Conservation (phyloP, 2,888 invertebrate species). For the Dicyrtomina minuta region DNA sequence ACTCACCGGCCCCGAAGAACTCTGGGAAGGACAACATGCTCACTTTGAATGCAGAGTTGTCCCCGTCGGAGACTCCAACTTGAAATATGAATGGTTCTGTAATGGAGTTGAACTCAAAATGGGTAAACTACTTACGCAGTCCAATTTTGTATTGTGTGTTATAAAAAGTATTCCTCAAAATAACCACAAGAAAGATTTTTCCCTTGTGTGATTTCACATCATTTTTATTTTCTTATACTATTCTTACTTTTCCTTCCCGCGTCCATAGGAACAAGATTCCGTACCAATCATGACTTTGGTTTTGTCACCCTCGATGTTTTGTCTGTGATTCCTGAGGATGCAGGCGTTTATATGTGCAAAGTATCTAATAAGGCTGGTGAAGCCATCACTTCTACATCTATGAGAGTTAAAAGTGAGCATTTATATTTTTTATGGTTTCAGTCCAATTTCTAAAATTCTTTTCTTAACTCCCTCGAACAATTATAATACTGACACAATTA, state of each 20-base stretch:
- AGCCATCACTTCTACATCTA: conserved; percentile 85
- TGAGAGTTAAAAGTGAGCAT: conserved; percentile 76
- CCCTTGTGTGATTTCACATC: neutral
- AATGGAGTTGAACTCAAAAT: conserved; percentile 90
- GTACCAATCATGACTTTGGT: conserved; percentile 90
- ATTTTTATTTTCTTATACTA: conserved; percentile 3
- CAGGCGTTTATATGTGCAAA: conserved; percentile 62
- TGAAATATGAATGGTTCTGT: conserved; percentile 93
- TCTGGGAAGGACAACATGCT: conserved; percentile 88
- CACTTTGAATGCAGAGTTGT: conserved; percentile 89
- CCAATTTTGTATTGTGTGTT: neutral
- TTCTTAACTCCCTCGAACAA: no score
- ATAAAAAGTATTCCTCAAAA: neutral
- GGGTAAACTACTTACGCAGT: conserved; percentile 63
- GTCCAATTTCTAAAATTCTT: no score
- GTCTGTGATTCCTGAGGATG: conserved; percentile 83
- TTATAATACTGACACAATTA: no score
- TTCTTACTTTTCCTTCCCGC: no score
- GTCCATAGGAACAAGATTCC: conserved; percentile 70
- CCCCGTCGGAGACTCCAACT: conserved; percentile 79
- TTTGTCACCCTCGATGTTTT: conserved; percentile 89
- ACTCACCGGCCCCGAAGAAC: conserved; percentile 81
- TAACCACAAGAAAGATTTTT: neutral
- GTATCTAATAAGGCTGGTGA: conserved; percentile 80
- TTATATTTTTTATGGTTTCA: no score